Conservation (phyloP, 2,797 vertebrate genomes). For the Otolemur crassicaudatus region DNA sequence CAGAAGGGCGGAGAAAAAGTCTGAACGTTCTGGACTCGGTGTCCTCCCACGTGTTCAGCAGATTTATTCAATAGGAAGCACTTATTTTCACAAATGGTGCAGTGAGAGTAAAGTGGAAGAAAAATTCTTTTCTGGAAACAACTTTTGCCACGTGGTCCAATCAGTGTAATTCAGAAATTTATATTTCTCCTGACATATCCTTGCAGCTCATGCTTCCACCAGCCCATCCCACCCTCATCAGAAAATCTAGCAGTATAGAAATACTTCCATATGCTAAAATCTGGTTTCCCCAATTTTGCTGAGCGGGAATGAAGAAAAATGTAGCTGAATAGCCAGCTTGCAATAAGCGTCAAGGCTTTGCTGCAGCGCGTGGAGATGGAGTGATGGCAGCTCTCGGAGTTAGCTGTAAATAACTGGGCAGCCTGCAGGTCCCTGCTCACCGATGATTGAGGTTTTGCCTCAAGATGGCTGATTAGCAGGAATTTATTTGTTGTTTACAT, state of each 20-base stretch:
- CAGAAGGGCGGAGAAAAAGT: background rate
- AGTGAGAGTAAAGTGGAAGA: background rate
- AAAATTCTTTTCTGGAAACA: constrained; percentile 29
- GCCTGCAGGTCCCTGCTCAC: background rate
- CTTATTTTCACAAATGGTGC: constrained; percentile 44
- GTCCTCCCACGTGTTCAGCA: background rate
- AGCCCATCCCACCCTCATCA: background rate
- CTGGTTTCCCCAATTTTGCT: constrained; percentile 45
- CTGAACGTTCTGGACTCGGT: background rate
- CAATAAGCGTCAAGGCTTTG: background rate
- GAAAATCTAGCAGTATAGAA: constrained; percentile 34
- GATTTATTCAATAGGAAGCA: background rate
- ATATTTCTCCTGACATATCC: constrained; percentile 49
- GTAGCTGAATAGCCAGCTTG: constrained; percentile 44
- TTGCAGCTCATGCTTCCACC: constrained; percentile 32
- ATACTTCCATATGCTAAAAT: constrained; percentile 46
- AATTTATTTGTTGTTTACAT: constrained; percentile 60
- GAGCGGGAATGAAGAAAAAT: constrained; percentile 46
- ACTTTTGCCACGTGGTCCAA: background rate
- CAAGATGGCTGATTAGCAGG: constrained; percentile 55
- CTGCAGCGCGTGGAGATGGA: background rate
- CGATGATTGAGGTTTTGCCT: constrained; percentile 43
- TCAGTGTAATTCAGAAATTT: constrained; percentile 14
- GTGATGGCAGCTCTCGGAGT: background rate
- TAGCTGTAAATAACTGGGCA: constrained; percentile 31